phyloP scores from a whole-genome alignment of 2,113 vertebrate genomes.

The Erpornis zantholeuca region DNA sequence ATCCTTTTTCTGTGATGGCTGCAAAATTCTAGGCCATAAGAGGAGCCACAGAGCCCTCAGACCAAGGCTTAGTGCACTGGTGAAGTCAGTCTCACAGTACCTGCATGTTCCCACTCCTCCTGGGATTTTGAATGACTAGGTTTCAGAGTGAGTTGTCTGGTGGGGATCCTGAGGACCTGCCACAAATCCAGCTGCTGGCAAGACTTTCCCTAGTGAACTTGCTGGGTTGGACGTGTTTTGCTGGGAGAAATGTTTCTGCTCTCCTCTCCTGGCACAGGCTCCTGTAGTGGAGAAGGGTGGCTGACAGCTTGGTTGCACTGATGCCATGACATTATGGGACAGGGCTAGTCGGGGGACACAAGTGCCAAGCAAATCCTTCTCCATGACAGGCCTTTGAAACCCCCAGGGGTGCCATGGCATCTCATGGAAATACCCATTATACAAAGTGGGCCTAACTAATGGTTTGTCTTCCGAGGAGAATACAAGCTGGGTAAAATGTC shows the following conservation, averaged over 20 bases:
- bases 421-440: neutral
- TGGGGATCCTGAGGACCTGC: neutral
- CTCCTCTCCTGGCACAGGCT: neutral
- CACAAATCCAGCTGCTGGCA: neutral
- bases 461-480: neutral
- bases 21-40: neutral
- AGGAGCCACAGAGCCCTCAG: neutral
- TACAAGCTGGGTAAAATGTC: neutral
- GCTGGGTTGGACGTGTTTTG: neutral
- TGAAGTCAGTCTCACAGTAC: neutral
- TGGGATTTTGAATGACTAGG: neutral
- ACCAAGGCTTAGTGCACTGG: neutral
- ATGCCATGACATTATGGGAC: neutral
- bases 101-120: neutral
- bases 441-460: neutral
- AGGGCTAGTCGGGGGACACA: neutral
- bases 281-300: neutral
- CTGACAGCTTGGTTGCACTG: neutral
- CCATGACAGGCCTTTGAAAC: neutral
- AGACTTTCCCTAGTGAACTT: neutral
- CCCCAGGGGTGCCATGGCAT: neutral
- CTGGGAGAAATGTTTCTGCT: neutral
- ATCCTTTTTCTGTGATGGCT: neutral
- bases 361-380: neutral
- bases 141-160: neutral